These are phyloP conservation scores for Thymelicus sylvestris DNA, from an alignment of 2,888 invertebrate genomes.

Conservation along the genomic window DNA sequence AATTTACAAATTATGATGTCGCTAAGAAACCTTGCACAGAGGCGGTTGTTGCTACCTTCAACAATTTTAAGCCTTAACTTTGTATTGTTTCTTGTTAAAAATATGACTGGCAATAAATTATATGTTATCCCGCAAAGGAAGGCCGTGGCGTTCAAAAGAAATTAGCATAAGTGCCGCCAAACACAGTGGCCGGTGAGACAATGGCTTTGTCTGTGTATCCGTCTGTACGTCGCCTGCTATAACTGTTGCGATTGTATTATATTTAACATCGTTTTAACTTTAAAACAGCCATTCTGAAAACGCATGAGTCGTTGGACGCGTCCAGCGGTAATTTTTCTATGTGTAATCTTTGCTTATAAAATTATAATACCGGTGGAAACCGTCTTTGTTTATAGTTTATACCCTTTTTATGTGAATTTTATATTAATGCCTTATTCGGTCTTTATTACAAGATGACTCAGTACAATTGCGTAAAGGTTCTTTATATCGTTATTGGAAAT, in stretches of 20 bases:
- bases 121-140: conserved; percentile 65
- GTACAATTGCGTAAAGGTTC: not conserved
- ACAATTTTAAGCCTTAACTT: not conserved
- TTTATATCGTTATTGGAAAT: conserved; percentile 7
- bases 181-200: conserved; percentile 70
- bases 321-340: conserved; percentile 51
- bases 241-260: conserved; percentile 63
- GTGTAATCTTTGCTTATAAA: conserved; percentile 12
- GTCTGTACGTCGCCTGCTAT: conserved; percentile 66
- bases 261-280: conserved; percentile 30
- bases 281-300: conserved; percentile 46
- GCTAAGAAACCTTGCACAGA: not conserved
- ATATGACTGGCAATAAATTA: conserved; percentile 68
- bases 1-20: conserved; percentile 5
- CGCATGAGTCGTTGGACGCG: conserved; percentile 49
- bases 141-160: conserved; percentile 70
- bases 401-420: conserved; percentile 18
- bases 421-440: conserved; percentile 25
- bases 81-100: conserved; percentile 45
- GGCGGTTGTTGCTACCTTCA: not conserved
- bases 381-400: conserved; percentile 1
- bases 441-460: conserved; percentile 19
- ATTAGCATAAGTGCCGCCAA: conserved; percentile 80
- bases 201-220: conserved; percentile 79
- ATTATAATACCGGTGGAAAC: conserved; percentile 11